A percentile compares a stretch with the other conserved stretches of the same genome.
phyloP scores from a whole-genome alignment of 2,113 vertebrate species.

The Bos javanicus region DNA sequence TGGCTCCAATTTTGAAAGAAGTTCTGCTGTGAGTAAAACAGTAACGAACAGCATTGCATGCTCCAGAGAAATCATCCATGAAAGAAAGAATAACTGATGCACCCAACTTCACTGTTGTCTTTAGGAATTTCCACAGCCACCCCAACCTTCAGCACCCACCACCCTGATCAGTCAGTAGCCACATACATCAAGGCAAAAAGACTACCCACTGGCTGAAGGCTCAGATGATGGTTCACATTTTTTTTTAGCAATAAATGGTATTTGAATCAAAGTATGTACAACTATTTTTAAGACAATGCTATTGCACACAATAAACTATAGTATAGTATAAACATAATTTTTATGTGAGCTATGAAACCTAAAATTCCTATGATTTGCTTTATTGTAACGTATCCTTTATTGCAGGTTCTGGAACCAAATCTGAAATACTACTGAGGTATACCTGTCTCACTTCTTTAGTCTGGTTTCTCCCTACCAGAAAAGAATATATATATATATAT shows the following conservation, averaged over 20 bases:
- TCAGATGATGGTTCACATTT: not conserved
- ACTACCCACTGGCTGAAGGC: not conserved
- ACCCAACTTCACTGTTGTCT: not conserved
- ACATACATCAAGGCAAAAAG: not conserved
- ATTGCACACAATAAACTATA: not conserved
- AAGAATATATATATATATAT: not conserved
- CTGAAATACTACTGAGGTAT: not conserved
- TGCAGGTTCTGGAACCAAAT: not conserved
- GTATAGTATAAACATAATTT: not conserved
- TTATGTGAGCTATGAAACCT: not conserved
- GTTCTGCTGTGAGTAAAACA: not conserved
- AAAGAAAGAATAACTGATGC: not conserved
- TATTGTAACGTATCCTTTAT: not conserved
- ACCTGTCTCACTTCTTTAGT: not conserved
- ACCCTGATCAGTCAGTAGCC: not conserved
- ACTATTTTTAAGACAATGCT: not conserved
- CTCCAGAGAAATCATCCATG: not conserved
- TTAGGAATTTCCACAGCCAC: not conserved
- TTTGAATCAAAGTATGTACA: not conserved
- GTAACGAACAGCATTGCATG: accelerated
- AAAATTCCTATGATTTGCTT: not conserved
- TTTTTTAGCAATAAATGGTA: not conserved
- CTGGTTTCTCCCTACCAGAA: not conserved
- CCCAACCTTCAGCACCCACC: not conserved
- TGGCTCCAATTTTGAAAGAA: not conserved